Base-by-base conservation (phyloP, 2,113 vertebrate species). In the Leptobrachium ailaonicum region DNA sequence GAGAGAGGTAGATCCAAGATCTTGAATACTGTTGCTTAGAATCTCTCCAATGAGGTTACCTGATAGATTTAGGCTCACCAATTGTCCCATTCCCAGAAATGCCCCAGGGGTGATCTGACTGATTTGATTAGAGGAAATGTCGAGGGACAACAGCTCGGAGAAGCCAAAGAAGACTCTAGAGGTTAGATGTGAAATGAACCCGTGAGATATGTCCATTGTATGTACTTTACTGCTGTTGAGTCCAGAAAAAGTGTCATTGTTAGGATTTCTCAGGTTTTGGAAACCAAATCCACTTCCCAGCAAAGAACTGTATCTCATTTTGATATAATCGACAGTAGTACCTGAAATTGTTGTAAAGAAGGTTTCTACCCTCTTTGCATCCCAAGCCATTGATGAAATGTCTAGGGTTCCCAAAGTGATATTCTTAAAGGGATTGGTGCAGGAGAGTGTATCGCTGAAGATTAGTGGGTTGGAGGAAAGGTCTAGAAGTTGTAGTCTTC, bases 21-120 rank as follows among this genome's bases (percentile, higher is more conserved):
- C 47, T 42, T 56, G 9, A 54, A 85, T 70, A 2, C 13, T 67
- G 3, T 32, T 58, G 0, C 5, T 20, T 20, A 72, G 73, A 41
- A 87, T 44, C 10, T 82, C 82, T 13, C 84, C 85, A 3, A 87
- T 67, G 0, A 87, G 71, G 56, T 87, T 87, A 56, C 42, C 2
- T 11, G 85, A 87, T 12, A 87, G 77, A 12, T 87, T 85, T 0
- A 85, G 83, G 3, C 72, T 73, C 0, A 50, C 43, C 2, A 87
- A 71, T 41, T 77, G 11, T n/a, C 8, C 47, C 53, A 87, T 41
- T 14, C 84, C 80, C 2, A 53, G 32, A 41, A 87, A 87, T 7
- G 83, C 71, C 5, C 79, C 79, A 1, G 10, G 11, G 1, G 20
- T 53, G 40, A 87, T 84, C 20, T 47, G 3, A 2, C 41, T 82